Evolutionary conservation across 2,797 vertebrate genomes (phyloP).

Genomic region (Astyanax mexicanus): DNA sequence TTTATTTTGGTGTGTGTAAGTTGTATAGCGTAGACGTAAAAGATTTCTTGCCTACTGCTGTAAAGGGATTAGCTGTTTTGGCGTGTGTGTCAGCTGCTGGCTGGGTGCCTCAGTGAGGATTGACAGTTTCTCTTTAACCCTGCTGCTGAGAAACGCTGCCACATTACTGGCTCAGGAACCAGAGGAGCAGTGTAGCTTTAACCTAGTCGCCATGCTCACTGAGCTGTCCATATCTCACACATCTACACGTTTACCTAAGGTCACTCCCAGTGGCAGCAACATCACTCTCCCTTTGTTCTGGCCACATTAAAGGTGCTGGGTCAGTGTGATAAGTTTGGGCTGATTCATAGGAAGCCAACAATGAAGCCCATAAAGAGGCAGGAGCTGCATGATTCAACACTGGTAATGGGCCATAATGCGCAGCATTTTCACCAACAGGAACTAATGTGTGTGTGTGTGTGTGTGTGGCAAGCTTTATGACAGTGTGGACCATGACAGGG

Average conservation of each 20-base stretch:
- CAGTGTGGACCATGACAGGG: too few relatives aligned
- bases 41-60: constrained; percentile 46
- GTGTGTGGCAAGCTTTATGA: not conserved
- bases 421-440: constrained; percentile 10
- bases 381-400: constrained; percentile 25
- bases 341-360: constrained; percentile 25
- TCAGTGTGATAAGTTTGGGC: constrained; percentile 31
- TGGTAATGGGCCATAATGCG: constrained; percentile 23
- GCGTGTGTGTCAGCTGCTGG: constrained; percentile 24
- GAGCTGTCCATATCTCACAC: constrained; percentile 33
- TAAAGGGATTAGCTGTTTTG: constrained; percentile 52
- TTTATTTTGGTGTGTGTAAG: constrained; percentile 23
- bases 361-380: constrained; percentile 20
- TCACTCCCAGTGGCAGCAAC: constrained; percentile 29
- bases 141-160: constrained; percentile 41
- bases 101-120: constrained; percentile 24
- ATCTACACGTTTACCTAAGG: constrained; percentile 39
- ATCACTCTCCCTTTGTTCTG: constrained; percentile 16
- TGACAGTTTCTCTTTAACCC: constrained; percentile 47
- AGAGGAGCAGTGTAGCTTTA: constrained; percentile 16
- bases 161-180: constrained; percentile 31
- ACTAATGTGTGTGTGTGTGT: not conserved
- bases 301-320: constrained; percentile 28
- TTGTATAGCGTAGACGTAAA: constrained; percentile 26
- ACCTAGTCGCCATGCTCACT: not conserved